Percentiles rank a stretch among this genome's conserved stretches.
phyloP scores from a whole-genome alignment of 2,888 invertebrate genomes.

The Macaria liturata region DNA sequence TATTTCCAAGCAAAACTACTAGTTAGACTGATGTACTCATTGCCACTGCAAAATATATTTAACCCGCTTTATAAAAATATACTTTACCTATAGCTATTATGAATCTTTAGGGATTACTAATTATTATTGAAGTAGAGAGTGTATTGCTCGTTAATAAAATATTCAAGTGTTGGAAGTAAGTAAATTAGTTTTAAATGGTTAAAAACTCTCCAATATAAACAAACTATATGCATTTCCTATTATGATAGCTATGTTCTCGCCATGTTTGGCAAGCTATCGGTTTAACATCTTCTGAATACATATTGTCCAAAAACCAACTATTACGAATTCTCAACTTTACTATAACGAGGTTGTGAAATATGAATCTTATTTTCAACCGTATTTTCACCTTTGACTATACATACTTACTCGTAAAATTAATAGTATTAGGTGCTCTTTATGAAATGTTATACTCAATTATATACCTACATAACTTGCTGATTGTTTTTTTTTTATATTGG shows the following conservation, averaged over 20 bases:
- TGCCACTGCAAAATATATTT: conserved; percentile 50
- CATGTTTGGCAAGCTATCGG: neutral
- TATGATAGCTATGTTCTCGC: neutral
- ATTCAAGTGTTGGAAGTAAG: conserved; percentile 4
- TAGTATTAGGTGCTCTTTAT: conserved; percentile 52
- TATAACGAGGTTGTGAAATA: conserved; percentile 47
- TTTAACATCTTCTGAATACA: neutral
- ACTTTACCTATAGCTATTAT: neutral
- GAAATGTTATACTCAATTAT: conserved; percentile 43
- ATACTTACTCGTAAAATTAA: neutral
- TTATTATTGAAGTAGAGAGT: conserved; percentile 28
- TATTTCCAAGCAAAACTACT: conserved; percentile 42
- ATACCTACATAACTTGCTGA: conserved; percentile 44
- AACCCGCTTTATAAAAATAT: conserved; percentile 54
- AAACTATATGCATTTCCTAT: neutral
- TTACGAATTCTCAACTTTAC: conserved; percentile 27
- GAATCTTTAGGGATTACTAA: too few relatives aligned
- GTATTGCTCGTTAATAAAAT: conserved; percentile 9
- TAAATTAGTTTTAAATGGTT: conserved; percentile 4
- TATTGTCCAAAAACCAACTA: conserved; percentile 8
- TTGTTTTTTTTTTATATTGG: conserved; percentile 52
- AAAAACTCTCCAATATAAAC: neutral
- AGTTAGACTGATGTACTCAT: conserved; percentile 62
- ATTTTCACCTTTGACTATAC: conserved; percentile 40
- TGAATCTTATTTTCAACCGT: conserved; percentile 42